These are phyloP conservation scores for Brachypodius melanocephalos DNA, from an alignment of 2,113 vertebrate species.

Conservation along the genomic window DNA sequence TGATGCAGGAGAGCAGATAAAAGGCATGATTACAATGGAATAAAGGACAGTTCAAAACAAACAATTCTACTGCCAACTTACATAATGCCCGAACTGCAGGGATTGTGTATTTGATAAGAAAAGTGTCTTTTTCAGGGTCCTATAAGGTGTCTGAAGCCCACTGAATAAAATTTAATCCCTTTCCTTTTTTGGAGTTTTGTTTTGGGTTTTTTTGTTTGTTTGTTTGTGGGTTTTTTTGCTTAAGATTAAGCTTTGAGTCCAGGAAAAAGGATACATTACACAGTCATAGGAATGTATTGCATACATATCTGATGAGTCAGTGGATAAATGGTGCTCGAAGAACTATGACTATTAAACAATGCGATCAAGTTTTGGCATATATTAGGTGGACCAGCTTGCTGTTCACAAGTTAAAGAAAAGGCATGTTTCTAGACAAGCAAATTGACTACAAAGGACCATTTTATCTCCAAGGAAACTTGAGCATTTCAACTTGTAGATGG, in stretches of 20 bases:
- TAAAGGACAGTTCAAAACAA: not conserved
- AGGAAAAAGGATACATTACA: not conserved
- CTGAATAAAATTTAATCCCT: not conserved
- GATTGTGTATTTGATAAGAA: not conserved
- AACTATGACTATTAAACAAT: not conserved
- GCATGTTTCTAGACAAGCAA: not conserved
- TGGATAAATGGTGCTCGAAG: not conserved
- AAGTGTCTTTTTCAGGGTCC: not conserved
- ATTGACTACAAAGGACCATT: not conserved
- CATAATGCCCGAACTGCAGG: not conserved
- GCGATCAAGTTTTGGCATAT: not conserved
- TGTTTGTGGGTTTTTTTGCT: not conserved
- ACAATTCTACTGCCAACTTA: not conserved
- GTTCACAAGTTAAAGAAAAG: not conserved
- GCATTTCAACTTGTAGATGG: not conserved
- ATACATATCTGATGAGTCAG: not conserved
- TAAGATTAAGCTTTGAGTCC: not conserved
- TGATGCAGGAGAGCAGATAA: not conserved
- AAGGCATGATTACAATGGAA: not conserved
- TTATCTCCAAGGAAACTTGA: not conserved
- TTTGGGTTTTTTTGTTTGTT: no score
- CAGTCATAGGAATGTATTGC: rapidly evolving
- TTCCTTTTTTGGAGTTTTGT: not conserved
- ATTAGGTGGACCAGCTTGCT: not conserved
- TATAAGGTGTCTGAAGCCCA: not conserved